These are phyloP conservation scores for Cynocephalus volans DNA, from an alignment of 2,113 vertebrate genomes.

Conservation along the genomic window DNA sequence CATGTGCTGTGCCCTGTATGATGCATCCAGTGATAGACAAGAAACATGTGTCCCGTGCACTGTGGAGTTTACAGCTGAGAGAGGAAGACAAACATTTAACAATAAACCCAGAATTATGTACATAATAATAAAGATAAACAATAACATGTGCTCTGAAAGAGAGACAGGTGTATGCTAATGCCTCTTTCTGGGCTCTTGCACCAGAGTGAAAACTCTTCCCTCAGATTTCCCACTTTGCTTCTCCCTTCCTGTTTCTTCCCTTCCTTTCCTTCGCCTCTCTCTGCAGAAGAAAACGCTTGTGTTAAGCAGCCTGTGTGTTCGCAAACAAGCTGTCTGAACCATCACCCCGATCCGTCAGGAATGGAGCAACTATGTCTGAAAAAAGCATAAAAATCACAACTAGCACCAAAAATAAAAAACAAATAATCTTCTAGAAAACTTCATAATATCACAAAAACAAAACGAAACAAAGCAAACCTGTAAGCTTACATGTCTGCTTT, in stretches of 20 bases:
- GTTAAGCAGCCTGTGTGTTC: too few species aligned
- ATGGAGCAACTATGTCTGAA: rapidly evolving
- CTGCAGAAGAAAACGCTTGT: background rate
- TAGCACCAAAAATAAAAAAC: background rate
- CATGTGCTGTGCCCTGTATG: rapidly evolving
- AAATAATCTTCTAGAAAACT: background rate
- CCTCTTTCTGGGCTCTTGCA: too few species aligned
- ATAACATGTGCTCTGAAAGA: background rate
- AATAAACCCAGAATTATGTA: background rate
- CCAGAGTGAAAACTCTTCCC: too few species aligned
- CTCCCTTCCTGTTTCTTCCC: background rate
- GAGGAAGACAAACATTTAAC: background rate
- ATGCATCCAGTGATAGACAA: background rate
- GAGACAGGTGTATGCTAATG: background rate
- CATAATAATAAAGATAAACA: background rate
- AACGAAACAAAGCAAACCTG: background rate
- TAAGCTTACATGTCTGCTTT: background rate
- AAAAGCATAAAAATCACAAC: background rate
- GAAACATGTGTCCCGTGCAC: background rate
- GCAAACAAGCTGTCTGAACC: rapidly evolving
- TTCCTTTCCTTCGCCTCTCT: background rate
- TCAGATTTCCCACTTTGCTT: background rate
- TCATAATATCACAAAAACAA: background rate
- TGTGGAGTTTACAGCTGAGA: background rate
- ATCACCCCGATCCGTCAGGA: background rate